phyloP scores from a whole-genome alignment of 2,888 invertebrate genomes.

The Nasonovia ribisnigri region DNA sequence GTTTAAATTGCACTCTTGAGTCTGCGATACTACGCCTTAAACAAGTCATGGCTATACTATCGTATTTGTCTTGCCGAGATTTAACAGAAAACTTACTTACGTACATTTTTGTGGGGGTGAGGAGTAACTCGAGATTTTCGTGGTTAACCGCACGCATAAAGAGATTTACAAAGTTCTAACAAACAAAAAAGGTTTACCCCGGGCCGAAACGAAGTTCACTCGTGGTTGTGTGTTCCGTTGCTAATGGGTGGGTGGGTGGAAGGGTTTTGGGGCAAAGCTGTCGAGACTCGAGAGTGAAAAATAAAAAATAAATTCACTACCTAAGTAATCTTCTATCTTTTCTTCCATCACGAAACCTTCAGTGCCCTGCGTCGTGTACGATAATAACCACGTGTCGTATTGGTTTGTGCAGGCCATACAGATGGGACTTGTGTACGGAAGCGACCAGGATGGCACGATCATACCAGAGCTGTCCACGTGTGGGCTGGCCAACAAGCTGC shows the following conservation, averaged over 20 bases:
- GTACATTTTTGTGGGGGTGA: not conserved
- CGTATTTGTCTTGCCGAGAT: slow-evolving; percentile 12
- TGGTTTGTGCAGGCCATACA: slow-evolving; percentile 68
- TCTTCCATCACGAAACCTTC: not conserved
- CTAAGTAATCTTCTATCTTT: not conserved
- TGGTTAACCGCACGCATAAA: not conserved
- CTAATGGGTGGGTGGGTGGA: no score
- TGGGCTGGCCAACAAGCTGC: slow-evolving; percentile 74
- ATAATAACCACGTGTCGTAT: not conserved
- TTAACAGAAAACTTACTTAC: slow-evolving; percentile 25
- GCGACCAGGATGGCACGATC: slow-evolving; percentile 70
- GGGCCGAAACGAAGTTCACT: not conserved
- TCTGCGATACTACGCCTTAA: not conserved
- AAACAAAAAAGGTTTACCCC: slow-evolving; percentile 25
- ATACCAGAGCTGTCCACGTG: slow-evolving; percentile 74
- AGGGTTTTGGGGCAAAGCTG: not conserved
- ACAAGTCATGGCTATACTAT: not conserved
- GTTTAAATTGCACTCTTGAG: slow-evolving; percentile 27
- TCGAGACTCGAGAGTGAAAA: not conserved
- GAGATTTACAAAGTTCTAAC: slow-evolving; percentile 19
- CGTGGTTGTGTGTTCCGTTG: not conserved
- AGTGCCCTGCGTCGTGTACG: not conserved
- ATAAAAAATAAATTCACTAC: not conserved
- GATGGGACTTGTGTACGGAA: slow-evolving; percentile 75
- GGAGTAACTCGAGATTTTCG: not conserved